These are phyloP conservation scores for Hiodon tergisus DNA, from an alignment of 2,113 vertebrate species.

Conservation along the genomic window DNA sequence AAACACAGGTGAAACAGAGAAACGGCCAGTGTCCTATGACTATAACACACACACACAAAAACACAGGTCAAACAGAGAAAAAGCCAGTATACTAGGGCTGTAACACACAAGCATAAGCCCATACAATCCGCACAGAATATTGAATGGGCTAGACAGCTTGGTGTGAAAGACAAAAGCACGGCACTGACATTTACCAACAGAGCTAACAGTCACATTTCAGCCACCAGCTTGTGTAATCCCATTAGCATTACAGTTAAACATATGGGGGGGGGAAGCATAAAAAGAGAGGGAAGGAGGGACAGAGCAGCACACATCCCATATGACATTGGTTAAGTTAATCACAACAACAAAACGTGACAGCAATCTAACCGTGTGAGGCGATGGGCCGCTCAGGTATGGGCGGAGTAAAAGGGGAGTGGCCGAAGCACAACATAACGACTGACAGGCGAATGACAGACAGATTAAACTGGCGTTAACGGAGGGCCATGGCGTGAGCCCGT, in stretches of 20 bases:
- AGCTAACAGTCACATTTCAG: slow-evolving; percentile 50
- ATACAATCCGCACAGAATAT: too few relatives aligned
- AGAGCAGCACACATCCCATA: slow-evolving; percentile 19
- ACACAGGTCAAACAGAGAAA: too few relatives aligned
- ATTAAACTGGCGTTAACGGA: neutral
- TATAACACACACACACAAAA: neutral
- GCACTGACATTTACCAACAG: slow-evolving; percentile 26
- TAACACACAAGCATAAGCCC: neutral
- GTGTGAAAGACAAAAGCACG: slow-evolving; percentile 27
- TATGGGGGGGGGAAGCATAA: neutral
- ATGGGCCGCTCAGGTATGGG: neutral
- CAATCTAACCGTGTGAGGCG: slow-evolving; percentile 3
- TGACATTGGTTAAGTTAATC: slow-evolving; percentile 26
- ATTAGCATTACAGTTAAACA: slow-evolving; percentile 36
- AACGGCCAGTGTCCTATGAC: neutral
- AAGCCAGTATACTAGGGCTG: neutral
- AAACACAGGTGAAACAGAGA: neutral
- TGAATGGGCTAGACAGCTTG: neutral
- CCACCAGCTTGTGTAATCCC: slow-evolving; percentile 60
- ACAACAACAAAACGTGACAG: slow-evolving; percentile 20
- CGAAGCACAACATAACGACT: neutral
- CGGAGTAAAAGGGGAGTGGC: neutral
- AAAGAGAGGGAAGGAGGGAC: neutral
- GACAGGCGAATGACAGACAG: neutral
- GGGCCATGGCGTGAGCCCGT: neutral